These are phyloP conservation scores for Threskiornis aethiopicus DNA, from an alignment of 2,797 vertebrate genomes.

Conservation along the genomic window DNA sequence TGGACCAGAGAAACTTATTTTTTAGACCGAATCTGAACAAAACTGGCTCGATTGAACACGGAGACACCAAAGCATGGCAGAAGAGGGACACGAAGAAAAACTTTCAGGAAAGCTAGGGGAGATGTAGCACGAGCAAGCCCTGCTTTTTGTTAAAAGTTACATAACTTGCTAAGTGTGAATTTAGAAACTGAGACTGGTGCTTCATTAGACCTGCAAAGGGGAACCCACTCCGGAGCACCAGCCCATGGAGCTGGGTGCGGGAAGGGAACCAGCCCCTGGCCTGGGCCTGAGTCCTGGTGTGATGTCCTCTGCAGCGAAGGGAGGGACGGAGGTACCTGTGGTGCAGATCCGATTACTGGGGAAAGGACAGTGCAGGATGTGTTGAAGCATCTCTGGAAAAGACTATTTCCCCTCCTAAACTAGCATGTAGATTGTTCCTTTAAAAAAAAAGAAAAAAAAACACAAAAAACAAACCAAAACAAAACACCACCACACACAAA, in stretches of 20 bases:
- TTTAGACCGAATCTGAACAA: not conserved
- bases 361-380: not conserved
- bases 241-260: not conserved
- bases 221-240: accelerated
- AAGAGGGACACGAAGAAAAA: not conserved
- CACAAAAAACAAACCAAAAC: too few relatives aligned
- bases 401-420: not conserved
- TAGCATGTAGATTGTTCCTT: not conserved
- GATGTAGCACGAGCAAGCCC: not conserved
- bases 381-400: not conserved
- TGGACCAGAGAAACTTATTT: not conserved
- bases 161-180: not conserved
- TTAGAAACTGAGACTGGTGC: not conserved
- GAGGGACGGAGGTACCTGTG: not conserved
- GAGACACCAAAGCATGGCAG: not conserved
- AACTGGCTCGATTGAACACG: not conserved
- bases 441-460: not conserved
- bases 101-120: not conserved
- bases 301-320: not conserved
- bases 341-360: too few relatives aligned
- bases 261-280: not conserved
- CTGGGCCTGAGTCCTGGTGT: accelerated
- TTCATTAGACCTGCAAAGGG: not conserved
- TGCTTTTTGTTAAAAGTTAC: not conserved
- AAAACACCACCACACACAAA: too few relatives aligned